These are phyloP conservation scores for Heliconius aoede DNA, from an alignment of 2,888 invertebrate species.

Conservation along the genomic window DNA sequence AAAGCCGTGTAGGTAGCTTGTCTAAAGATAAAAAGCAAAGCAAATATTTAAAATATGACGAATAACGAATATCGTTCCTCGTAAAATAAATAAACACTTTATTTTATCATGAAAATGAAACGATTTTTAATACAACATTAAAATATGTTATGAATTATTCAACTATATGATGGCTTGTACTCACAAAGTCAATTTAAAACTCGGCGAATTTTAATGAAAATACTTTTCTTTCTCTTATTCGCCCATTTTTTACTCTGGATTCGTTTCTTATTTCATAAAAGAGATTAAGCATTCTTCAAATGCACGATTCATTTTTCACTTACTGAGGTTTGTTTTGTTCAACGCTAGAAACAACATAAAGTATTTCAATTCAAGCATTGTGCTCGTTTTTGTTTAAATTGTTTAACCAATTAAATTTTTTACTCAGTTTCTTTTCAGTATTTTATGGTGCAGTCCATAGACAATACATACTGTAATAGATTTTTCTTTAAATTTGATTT, in stretches of 20 bases:
- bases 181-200: conserved; percentile 51
- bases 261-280: conserved; percentile 61
- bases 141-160: conserved; percentile 50
- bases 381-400: conserved; percentile 17
- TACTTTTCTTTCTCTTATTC: conserved; percentile 58
- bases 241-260: conserved; percentile 60
- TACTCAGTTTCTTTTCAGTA: neutral
- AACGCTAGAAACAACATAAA: conserved; percentile 25
- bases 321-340: conserved; percentile 31
- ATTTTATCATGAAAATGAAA: conserved; percentile 11
- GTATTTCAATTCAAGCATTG: conserved; percentile 14
- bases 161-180: conserved; percentile 48
- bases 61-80: neutral
- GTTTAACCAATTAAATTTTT: conserved; percentile 20
- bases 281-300: conserved; percentile 67
- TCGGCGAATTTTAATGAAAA: conserved; percentile 58
- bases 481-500: too few species aligned
- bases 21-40: too few species aligned
- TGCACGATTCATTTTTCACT: conserved; percentile 43
- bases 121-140: conserved; percentile 43
- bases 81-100: conserved; percentile 20
- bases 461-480: neutral
- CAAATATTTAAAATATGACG: neutral
- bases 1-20: too few species aligned
- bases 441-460: neutral